phyloP scores from a whole-genome alignment of 2,113 vertebrate species.

The Lophochroa leadbeateri region DNA sequence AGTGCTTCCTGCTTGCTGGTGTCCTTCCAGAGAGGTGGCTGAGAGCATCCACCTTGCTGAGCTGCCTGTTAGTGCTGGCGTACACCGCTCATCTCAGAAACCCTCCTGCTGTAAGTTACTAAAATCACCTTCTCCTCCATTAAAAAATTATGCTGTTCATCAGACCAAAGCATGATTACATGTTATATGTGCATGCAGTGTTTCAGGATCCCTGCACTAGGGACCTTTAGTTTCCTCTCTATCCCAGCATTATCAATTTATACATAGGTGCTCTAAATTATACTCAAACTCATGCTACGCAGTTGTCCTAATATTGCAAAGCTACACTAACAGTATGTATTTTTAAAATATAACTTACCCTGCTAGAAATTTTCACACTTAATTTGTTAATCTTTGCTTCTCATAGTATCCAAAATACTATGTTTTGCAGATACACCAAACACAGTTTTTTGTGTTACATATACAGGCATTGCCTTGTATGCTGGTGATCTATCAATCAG shows the following conservation, averaged over 20 bases:
- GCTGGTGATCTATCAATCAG: not conserved
- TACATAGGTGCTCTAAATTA: not conserved
- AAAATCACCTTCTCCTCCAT: not conserved
- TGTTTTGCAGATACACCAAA: not conserved
- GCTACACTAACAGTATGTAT: not conserved
- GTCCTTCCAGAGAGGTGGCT: not conserved
- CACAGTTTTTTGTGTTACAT: not conserved
- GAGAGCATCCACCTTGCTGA: not conserved
- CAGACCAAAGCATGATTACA: not conserved
- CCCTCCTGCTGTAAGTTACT: not conserved
- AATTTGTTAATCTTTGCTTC: not conserved
- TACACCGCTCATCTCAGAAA: not conserved
- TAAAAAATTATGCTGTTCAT: not conserved
- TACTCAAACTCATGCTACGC: not conserved
- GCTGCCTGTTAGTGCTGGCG: not conserved
- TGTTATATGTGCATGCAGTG: not conserved
- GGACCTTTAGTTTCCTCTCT: not conserved
- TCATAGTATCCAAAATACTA: not conserved
- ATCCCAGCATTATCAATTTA: not conserved
- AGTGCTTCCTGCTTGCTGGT: not conserved
- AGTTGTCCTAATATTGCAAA: not conserved
- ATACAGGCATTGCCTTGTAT: not conserved
- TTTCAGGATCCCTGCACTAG: not conserved
- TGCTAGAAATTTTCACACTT: not conserved
- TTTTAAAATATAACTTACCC: not conserved